Evolutionary conservation across 2,888 invertebrate genomes (phyloP), one percentile per base, ranked within the genome.

Genomic region (Erpobdella octoculata): DNA sequence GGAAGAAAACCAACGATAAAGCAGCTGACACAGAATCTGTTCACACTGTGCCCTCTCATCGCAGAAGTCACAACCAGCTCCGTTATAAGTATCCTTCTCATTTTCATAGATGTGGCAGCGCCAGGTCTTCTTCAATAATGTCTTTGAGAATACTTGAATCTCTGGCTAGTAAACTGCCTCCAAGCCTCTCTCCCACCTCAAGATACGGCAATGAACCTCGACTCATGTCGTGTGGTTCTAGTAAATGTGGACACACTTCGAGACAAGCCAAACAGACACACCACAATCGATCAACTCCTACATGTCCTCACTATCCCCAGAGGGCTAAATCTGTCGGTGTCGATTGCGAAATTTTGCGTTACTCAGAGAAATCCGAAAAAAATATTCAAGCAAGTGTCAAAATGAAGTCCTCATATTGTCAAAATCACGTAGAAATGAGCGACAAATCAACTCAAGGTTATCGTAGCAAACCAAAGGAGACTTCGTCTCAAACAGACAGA

Each of bases 21-120:
- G 28, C 31, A 31, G 33, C 62, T n/a, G 62, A 62, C 35, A 62
- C 62, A 5, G 62, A 62, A 28, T 62, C 62, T n/a, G n/a, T 31
- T 1, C 33, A 62, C n/a, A 41, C 46, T 12, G n/a, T n/a, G n/a
- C n/a, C 46, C 25, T 62, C 62, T 53, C 53, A 53, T 53, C 53
- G 8, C 8, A 53, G 53, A 53, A n/a, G 53, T 28, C 53, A 53
- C 53, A 53, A 53, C n/a, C 28, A 21, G 53, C 53, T 53, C 53
- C 53, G 28, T n/a, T 62, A 62, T 18, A 62, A 33, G 62, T 62
- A 62, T 35, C 62, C 62, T 8, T 33, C 33, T 35, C 31, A 31
- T 62, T 62, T 62, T 12, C 62, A 62, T 35, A n/a, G 62, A n/a
- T 62, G 62, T 21, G 62, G 62, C 21, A 62, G 62, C 12, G 35